These are phyloP conservation scores for Musca vetustissima DNA, from an alignment of 1,140 invertebrate genomes.

Conservation along the genomic window DNA sequence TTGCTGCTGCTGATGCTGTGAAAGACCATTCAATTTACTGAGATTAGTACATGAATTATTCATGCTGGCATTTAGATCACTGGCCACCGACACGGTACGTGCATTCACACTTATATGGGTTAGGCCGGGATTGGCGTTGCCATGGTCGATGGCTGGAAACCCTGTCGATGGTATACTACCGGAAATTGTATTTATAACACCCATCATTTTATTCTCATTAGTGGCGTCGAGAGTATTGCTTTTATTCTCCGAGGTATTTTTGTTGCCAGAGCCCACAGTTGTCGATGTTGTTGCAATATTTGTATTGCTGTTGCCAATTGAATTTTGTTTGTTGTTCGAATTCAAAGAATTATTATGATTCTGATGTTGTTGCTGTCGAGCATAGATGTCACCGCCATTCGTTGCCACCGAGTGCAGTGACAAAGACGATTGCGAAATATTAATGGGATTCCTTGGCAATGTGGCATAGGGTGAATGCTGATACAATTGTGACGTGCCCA, in stretches of 20 bases:
- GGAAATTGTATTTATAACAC: conserved; percentile 51
- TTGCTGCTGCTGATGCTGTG: conserved; percentile 20
- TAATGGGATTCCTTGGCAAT: conserved; percentile 34
- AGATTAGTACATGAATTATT: conserved; percentile 29
- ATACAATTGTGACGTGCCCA: conserved; percentile 26
- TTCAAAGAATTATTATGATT: conserved; percentile 1
- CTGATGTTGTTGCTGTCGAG: conserved; percentile 17
- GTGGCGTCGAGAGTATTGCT: background rate
- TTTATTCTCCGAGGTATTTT: background rate
- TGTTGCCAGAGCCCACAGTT: conserved; percentile 4
- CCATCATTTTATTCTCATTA: conserved; percentile 26
- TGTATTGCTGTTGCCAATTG: background rate
- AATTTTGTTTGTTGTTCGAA: conserved; percentile 11
- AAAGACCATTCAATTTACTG: conserved; percentile 27
- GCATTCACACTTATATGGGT: background rate
- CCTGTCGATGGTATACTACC: conserved; percentile 49
- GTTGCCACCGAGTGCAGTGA: background rate
- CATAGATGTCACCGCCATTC: background rate
- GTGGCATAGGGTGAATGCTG: conserved; percentile 46
- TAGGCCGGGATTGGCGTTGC: background rate
- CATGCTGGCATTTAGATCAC: conserved; percentile 39
- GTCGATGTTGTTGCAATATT: conserved; percentile 13
- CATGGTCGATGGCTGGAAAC: conserved; percentile 13
- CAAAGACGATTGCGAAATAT: background rate
- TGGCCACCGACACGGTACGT: conserved; percentile 14